These are phyloP conservation scores for Luehdorfia chinensis DNA, from an alignment of 1,140 invertebrate genomes.

Conservation along the genomic window DNA sequence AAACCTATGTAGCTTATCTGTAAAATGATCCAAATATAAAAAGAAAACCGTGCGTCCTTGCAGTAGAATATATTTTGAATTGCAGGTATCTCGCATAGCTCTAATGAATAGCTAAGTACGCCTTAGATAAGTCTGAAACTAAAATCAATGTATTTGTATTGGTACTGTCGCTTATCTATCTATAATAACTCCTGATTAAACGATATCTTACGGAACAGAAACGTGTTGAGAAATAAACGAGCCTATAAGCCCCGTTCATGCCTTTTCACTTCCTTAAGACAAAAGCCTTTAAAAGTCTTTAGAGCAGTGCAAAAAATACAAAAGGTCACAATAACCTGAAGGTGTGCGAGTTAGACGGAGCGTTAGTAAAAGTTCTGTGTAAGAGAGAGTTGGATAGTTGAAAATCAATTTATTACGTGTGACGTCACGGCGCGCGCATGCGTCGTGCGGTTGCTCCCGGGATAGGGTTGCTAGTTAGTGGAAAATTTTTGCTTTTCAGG, in stretches of 20 bases:
- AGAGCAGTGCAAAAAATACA: slow-evolving; percentile 55
- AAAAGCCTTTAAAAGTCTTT: slow-evolving; percentile 65
- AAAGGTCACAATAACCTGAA: slow-evolving; percentile 67
- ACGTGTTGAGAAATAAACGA: slow-evolving; percentile 8
- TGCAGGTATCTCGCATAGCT: not conserved
- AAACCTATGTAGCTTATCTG: not conserved
- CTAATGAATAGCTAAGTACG: slow-evolving; percentile 7
- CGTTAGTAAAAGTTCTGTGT: slow-evolving; percentile 22
- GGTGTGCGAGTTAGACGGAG: slow-evolving; percentile 48
- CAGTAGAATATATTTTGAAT: slow-evolving; percentile 1
- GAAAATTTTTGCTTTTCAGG: slow-evolving; percentile 16
- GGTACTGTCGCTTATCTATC: too few species aligned
- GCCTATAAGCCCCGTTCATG: slow-evolving; percentile 18
- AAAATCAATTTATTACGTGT: slow-evolving; percentile 78
- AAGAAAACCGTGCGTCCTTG: not conserved
- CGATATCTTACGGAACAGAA: too few species aligned
- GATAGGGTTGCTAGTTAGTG: slow-evolving; percentile 52
- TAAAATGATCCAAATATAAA: not conserved
- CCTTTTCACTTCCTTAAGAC: slow-evolving; percentile 58
- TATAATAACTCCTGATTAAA: too few species aligned
- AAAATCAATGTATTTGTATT: too few species aligned
- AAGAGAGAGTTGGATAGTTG: slow-evolving; percentile 54
- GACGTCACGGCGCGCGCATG: slow-evolving; percentile 72
- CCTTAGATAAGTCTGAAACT: slow-evolving; percentile 2
- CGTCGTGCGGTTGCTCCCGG: slow-evolving; percentile 54